Base-by-base conservation (phyloP, 2,797 vertebrate species). In the Caiman crocodilus region DNA sequence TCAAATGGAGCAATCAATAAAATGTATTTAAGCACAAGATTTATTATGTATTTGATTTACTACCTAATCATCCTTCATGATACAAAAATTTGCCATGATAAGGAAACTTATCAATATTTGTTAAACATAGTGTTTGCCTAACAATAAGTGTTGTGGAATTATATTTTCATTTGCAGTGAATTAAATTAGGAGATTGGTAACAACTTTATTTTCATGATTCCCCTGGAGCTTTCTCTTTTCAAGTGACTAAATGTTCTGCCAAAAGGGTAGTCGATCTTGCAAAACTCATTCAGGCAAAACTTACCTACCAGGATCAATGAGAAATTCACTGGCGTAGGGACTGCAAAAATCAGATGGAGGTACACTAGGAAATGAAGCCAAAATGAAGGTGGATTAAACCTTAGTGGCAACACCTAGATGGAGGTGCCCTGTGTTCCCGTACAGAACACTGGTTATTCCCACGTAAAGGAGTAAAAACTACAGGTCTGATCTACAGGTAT, bases 1-100 rank as follows among this genome's bases (percentile, higher is more conserved):
- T 92, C 25, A 94, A 85, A 63, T 61, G 90, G 82, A 93, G 42
- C 42, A 50, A 50, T 93, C 81, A 83, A 95, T 91, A 81, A 63
- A 80, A 67, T 57, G 6, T 82, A 78, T 63, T 92, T 94, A 90
- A 91, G 55, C 20, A 21, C 10, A 63, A 57, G 4, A 93, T 95
- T 95, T 95, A 90, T 26, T 77, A 35, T 78, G 2, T 55, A 3
- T 77, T 85, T 82, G 74, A 60, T 94, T 94, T 96, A 90, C 26
- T 85, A 77, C 25, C 14, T 12, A 65, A 50, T n/a, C 71, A 94
- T 92, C 55, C 64, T 90, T 96, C 75, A 87, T 9, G 67, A 26
- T 23, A 17, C 57, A 93, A 95, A 63, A 92, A 88, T 69, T 60
- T 87, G 71, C 26, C 64, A 14, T 87, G 23, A 87, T 61, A 58